Conservation (phyloP, 35 echinoderm and acorn worm species). For the Lytechinus variegatus region DNA sequence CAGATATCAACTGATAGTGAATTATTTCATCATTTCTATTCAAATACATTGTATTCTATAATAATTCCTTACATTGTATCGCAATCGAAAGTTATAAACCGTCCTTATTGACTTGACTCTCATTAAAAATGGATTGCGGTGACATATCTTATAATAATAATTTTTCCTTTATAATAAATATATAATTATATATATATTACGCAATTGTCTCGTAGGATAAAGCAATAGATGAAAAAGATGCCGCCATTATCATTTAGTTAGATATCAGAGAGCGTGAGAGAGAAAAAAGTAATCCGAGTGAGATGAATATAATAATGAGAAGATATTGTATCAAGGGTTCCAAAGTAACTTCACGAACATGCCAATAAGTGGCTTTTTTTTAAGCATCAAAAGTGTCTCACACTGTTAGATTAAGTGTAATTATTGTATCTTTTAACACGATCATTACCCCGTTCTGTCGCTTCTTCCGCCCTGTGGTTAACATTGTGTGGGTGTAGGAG, state of each 20-base stretch:
- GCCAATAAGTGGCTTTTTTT: neutral
- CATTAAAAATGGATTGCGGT: no score
- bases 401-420: conserved; percentile 4
- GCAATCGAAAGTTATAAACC: neutral
- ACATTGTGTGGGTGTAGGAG: neutral
- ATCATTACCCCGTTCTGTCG: neutral
- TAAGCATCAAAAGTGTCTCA: neutral
- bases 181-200: no score
- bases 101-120: no score
- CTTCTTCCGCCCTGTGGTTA: neutral
- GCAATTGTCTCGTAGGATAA: neutral
- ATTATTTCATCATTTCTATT: neutral
- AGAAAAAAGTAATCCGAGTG: neutral
- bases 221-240: neutral
- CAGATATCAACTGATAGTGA: neutral
- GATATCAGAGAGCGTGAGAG: neutral
- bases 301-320: neutral
- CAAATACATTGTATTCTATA: neutral
- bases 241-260: neutral
- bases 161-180: no score
- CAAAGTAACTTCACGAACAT: neutral
- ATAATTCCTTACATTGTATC: neutral
- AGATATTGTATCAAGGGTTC: neutral
- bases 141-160: no score
- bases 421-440: neutral